Conservation (phyloP, 2,888 invertebrate genomes). For the Notodonta dromedarius region DNA sequence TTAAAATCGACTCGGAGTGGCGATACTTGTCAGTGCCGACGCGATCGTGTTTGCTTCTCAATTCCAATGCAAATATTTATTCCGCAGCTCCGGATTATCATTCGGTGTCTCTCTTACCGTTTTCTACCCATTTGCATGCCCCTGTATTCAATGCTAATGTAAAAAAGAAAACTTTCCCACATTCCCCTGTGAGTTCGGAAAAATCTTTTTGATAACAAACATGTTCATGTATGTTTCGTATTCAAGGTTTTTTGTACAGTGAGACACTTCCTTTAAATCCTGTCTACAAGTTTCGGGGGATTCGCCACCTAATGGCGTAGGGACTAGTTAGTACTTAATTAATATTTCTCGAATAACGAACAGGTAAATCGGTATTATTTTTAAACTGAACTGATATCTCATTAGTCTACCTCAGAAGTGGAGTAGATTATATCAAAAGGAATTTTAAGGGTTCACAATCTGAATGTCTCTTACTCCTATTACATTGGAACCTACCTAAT, state of each 20-base stretch:
- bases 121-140: conserved; percentile 40
- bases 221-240: background rate
- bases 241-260: background rate
- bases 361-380: too few species aligned
- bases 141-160: conserved; percentile 29
- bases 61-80: conserved; percentile 59
- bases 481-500: too few species aligned
- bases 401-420: too few species aligned
- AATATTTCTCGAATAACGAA: too few species aligned
- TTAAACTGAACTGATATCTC: too few species aligned
- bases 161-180: conserved; percentile 14
- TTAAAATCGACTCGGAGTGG: conserved; percentile 41
- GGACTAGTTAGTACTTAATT: too few species aligned
- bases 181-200: background rate
- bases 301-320: too few species aligned
- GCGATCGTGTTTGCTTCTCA: conserved; percentile 56
- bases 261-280: too few species aligned
- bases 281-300: too few species aligned
- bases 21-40: conserved; percentile 46
- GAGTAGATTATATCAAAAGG: too few species aligned
- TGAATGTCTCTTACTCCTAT: too few species aligned
- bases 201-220: background rate
- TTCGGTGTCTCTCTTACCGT: conserved; percentile 32
- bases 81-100: conserved; percentile 48
- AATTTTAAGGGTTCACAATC: too few species aligned